Percentiles rank a stretch among this genome's conserved stretches.
Conservation (phyloP, 1,140 invertebrate species). For the Euwallacea fornicatus region DNA sequence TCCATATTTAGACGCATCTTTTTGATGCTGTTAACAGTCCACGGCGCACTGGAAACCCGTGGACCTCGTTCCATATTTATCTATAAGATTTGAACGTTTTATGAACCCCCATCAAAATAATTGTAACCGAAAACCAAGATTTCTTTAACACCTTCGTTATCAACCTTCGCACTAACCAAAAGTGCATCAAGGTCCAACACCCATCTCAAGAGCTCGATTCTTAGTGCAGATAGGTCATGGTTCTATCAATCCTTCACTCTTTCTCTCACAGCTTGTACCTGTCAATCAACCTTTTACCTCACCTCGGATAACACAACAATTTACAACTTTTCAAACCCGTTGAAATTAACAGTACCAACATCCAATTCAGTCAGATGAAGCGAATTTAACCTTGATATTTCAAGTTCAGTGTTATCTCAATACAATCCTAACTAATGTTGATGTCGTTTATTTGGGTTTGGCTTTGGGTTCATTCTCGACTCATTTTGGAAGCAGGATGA, state of each 20-base stretch:
- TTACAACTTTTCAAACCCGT: background rate
- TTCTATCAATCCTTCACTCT: background rate
- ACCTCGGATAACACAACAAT: background rate
- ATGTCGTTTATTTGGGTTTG: background rate
- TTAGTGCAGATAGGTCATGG: background rate
- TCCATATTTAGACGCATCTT: too few species aligned
- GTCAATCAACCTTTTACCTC: background rate
- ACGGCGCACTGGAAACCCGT: too few species aligned
- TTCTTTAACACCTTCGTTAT: too few species aligned
- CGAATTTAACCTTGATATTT: background rate
- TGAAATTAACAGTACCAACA: constrained; percentile 1
- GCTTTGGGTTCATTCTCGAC: background rate
- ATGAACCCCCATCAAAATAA: too few species aligned
- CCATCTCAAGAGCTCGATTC: too few species aligned
- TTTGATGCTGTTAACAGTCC: too few species aligned
- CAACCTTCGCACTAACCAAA: too few species aligned
- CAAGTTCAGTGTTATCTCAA: background rate
- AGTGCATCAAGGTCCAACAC: too few species aligned
- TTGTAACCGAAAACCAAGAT: too few species aligned
- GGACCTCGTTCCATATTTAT: too few species aligned
- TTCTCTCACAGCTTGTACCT: background rate
- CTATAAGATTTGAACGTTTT: too few species aligned
- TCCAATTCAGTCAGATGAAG: background rate
- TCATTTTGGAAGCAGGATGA: background rate
- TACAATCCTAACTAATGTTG: background rate